phyloP scores from a whole-genome alignment of 2,888 invertebrate genomes.

The Sisyra terminalis region DNA sequence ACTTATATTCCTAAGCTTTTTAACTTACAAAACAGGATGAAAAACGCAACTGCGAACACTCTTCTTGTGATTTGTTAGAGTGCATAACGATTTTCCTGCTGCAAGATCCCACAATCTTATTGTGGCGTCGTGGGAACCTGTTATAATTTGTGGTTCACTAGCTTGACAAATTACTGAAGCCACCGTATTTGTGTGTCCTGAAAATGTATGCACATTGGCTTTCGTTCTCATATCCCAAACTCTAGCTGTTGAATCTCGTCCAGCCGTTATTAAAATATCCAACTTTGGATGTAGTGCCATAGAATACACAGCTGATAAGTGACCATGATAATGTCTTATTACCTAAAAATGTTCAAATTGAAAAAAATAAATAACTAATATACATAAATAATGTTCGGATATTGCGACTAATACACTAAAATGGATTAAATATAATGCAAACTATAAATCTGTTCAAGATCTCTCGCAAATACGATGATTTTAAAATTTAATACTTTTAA shows the following conservation, averaged over 20 bases:
- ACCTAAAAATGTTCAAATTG: slow-evolving; percentile 38
- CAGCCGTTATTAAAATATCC: slow-evolving; percentile 86
- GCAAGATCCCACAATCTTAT: slow-evolving; percentile 96
- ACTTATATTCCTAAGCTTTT: too few relatives aligned
- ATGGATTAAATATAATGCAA: too few relatives aligned
- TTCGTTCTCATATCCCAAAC: slow-evolving; percentile 99
- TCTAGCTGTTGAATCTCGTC: slow-evolving; percentile 88
- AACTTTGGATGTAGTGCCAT: slow-evolving; percentile 88
- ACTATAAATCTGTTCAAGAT: too few relatives aligned
- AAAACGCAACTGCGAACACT: slow-evolving; percentile 66
- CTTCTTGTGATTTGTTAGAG: slow-evolving; percentile 97
- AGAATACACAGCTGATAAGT: slow-evolving; percentile 90
- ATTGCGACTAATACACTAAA: too few relatives aligned
- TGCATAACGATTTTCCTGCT: slow-evolving; percentile 84
- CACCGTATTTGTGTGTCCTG: slow-evolving; percentile 94
- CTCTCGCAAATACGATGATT: too few relatives aligned
- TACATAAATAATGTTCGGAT: not conserved
- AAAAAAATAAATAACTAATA: slow-evolving; percentile 9
- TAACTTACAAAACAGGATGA: slow-evolving; percentile 49
- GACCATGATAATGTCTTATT: slow-evolving; percentile 97
- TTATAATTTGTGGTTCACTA: slow-evolving; percentile 80
- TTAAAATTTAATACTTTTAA: too few relatives aligned
- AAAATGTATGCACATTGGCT: slow-evolving; percentile 90
- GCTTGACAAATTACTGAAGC: slow-evolving; percentile 89
- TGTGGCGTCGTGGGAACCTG: slow-evolving; percentile 91